Evolutionary conservation across 2,797 vertebrate genomes (phyloP).

Genomic region (Orestias chungarensis): DNA sequence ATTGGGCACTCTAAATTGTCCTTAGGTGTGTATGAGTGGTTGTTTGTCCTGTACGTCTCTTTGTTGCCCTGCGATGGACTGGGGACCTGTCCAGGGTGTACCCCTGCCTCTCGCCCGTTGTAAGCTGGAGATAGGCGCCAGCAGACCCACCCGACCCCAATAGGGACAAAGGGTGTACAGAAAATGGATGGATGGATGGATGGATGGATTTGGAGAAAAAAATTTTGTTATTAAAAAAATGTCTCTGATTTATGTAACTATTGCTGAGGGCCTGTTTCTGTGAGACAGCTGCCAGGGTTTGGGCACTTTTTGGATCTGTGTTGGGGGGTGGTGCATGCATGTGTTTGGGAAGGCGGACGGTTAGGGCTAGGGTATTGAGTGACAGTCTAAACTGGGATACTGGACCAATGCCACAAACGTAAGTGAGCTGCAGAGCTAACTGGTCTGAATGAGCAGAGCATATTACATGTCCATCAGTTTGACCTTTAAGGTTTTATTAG

Average conservation of each 20-base stretch:
- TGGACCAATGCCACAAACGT: constrained; percentile 47
- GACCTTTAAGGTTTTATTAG: constrained; percentile 38
- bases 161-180: too few species aligned
- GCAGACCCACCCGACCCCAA: too few species aligned
- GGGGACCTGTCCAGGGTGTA: too few species aligned
- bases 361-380: constrained; percentile 48
- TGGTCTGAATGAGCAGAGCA: constrained; percentile 44
- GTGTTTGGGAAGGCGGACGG: neutral
- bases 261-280: constrained; percentile 51
- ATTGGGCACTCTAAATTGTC: too few species aligned
- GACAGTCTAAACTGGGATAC: constrained; percentile 71
- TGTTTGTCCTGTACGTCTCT: too few species aligned
- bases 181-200: too few species aligned
- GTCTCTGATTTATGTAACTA: constrained; percentile 74
- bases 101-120: too few species aligned
- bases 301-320: constrained; percentile 17
- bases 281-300: constrained; percentile 57
- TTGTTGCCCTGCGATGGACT: too few species aligned
- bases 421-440: constrained; percentile 37
- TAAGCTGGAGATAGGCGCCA: too few species aligned
- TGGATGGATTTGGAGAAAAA: neutral
- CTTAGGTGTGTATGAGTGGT: too few species aligned
- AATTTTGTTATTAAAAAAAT: constrained; percentile 35
- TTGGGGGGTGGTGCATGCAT: constrained; percentile 1
- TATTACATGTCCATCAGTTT: constrained; percentile 27